Evolutionary conservation across 2,797 vertebrate species (phyloP).

Genomic region (Intellagama lesueurii): DNA sequence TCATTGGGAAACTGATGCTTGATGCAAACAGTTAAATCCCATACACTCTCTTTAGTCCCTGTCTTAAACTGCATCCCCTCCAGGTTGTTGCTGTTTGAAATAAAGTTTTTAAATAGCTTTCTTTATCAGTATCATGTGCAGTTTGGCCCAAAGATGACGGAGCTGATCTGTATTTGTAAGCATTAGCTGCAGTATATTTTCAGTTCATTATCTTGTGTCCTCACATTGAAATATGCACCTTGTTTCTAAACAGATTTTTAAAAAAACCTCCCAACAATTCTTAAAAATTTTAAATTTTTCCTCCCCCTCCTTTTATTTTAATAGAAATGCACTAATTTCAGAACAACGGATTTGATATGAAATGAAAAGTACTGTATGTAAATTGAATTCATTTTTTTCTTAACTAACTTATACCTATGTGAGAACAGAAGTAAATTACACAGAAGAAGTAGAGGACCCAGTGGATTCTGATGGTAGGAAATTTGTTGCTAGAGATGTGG

Average conservation of each 20-base stretch:
- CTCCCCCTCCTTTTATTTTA: accelerated
- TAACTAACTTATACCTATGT: conserved; percentile 91
- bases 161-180: not conserved
- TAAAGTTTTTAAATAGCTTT: too few species aligned
- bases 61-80: too few species aligned
- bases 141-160: not conserved
- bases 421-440: conserved; percentile 98
- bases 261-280: not conserved
- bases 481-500: conserved; percentile 15
- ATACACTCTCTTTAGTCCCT: too few species aligned
- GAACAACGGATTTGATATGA: not conserved
- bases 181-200: not conserved
- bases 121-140: not conserved
- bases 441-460: conserved; percentile 97
- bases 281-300: not conserved
- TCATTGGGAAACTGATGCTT: not conserved
- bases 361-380: not conserved
- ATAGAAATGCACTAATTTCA: too few species aligned
- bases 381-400: conserved; percentile 69
- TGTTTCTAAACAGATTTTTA: not conserved
- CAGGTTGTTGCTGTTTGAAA: too few species aligned
- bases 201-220: not conserved
- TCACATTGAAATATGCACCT: conserved; percentile 15
- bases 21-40: too few species aligned
- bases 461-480: conserved; percentile 94